Evolutionary conservation across 2,113 vertebrate species (phyloP).

Genomic region (Hemiscyllium ocellatum): DNA sequence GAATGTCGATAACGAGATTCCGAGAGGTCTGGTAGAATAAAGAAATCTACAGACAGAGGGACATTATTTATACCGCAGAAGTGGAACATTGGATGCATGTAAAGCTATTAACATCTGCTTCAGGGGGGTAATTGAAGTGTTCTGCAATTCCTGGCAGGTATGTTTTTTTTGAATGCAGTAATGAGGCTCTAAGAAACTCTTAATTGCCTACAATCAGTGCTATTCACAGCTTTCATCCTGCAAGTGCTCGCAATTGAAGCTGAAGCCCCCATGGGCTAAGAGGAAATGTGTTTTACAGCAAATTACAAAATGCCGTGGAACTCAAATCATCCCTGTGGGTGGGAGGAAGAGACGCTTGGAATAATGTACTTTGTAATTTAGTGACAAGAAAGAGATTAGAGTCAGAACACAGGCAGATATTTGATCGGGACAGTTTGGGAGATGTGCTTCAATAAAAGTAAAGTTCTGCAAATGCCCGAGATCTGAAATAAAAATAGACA

Average conservation of each 20-base stretch:
- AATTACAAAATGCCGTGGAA: background rate
- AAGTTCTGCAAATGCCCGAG: too few relatives aligned
- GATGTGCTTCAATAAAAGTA: background rate
- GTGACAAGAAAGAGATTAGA: background rate
- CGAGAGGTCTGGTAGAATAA: too few relatives aligned
- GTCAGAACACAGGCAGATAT: background rate
- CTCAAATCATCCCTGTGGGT: background rate
- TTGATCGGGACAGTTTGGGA: background rate
- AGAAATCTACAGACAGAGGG: background rate
- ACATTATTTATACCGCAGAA: background rate
- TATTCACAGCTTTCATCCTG: background rate
- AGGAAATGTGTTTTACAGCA: background rate
- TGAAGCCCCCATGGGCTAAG: background rate
- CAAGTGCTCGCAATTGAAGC: background rate
- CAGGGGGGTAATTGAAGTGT: background rate
- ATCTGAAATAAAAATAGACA: too few relatives aligned
- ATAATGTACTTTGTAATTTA: background rate
- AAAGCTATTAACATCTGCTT: background rate
- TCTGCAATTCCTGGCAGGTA: background rate
- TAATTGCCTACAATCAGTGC: background rate
- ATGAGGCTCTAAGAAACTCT: background rate
- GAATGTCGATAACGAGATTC: too few relatives aligned
- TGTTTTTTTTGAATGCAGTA: background rate
- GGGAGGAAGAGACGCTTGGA: background rate
- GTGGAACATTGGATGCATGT: background rate